A percentile compares a stretch with the other conserved stretches of the same genome.
These are phyloP conservation scores for Tautogolabrus adspersus DNA, from an alignment of 2,113 vertebrate genomes.

Conservation along the genomic window DNA sequence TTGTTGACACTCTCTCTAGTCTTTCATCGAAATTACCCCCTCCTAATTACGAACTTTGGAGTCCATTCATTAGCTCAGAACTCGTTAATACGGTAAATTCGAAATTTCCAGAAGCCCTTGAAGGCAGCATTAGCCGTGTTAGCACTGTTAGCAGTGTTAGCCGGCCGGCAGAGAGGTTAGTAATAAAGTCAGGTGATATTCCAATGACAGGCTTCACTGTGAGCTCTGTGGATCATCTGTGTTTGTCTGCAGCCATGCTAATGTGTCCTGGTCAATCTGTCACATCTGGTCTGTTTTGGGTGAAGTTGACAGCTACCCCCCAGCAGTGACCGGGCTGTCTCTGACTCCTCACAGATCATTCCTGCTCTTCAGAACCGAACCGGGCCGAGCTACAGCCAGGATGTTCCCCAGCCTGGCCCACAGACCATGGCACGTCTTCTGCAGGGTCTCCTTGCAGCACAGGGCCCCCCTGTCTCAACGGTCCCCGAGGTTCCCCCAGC, in stretches of 20 bases:
- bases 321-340: slow-evolving; percentile 16
- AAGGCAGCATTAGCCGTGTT: neutral
- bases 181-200: neutral
- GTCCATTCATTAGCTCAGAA: no score
- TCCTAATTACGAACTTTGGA: no score
- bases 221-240: neutral
- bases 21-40: no score
- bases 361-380: slow-evolving; percentile 45
- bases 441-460: slow-evolving; percentile 80
- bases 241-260: neutral
- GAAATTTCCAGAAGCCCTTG: no score
- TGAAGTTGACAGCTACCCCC: slow-evolving; percentile 23
- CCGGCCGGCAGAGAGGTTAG: slow-evolving; percentile 1
- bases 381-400: slow-evolving; percentile 63
- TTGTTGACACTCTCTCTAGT: no score
- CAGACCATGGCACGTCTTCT: slow-evolving; percentile 83
- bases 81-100: no score
- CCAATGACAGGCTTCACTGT: neutral
- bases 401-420: slow-evolving; percentile 84
- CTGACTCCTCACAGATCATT: slow-evolving; percentile 48
- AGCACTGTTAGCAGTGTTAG: neutral
- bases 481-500: slow-evolving; percentile 59
- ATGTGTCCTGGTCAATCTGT: neutral
- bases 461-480: slow-evolving; percentile 68
- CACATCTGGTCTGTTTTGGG: slow-evolving; percentile 32